Conservation (phyloP, 2,113 vertebrate species). For the Hyaena hyaena region DNA sequence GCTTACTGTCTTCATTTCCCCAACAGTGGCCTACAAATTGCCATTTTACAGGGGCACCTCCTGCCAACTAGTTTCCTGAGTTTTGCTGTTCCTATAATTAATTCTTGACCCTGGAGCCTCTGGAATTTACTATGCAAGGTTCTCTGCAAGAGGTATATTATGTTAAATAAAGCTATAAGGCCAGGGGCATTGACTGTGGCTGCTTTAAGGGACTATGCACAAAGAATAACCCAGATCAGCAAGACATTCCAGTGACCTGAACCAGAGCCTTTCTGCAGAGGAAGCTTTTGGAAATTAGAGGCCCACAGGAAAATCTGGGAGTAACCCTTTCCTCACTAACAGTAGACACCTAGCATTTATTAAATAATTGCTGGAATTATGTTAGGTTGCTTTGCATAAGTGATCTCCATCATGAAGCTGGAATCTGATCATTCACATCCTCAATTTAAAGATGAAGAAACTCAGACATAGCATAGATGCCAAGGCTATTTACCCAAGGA, state of each 20-base stretch:
- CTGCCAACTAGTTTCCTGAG: slow-evolving; percentile 8
- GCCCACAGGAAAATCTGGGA: neutral
- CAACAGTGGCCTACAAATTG: slow-evolving; percentile 47
- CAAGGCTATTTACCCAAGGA: neutral
- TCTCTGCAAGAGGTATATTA: slow-evolving; percentile 29
- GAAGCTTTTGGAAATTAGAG: neutral
- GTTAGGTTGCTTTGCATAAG: neutral
- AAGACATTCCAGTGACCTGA: neutral
- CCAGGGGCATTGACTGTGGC: neutral
- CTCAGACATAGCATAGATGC: neutral
- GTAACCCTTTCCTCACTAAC: neutral
- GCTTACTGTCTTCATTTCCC: slow-evolving; percentile 60
- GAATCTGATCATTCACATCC: neutral
- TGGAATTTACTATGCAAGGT: slow-evolving; percentile 29
- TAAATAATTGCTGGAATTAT: neutral
- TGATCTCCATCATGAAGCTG: neutral
- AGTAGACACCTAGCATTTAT: neutral
- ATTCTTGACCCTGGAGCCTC: slow-evolving; percentile 34
- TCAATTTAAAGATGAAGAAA: neutral
- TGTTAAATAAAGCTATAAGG: slow-evolving; percentile 26
- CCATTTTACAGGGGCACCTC: slow-evolving; percentile 24
- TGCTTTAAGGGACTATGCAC: neutral
- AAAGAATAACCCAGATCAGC: neutral
- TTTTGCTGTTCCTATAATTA: slow-evolving; percentile 63
- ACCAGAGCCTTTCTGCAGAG: neutral